Evolutionary conservation across 1,140 invertebrate species (phyloP), one percentile per base, ranked within the genome.

Genomic region (Danaus melanippus): DNA sequence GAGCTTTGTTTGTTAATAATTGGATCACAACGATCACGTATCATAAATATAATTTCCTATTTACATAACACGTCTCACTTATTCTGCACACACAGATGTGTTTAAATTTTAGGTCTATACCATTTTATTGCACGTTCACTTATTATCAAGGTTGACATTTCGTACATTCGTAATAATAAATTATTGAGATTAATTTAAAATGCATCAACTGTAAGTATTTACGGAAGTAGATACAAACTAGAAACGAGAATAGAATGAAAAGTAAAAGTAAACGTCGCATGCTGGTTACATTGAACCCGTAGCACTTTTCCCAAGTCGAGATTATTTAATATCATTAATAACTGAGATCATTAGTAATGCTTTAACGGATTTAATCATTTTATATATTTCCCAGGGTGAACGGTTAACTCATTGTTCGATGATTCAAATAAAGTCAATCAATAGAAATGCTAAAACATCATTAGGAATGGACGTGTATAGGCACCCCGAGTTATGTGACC

Each of bases 1-100:
- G 72, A 74, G 71, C 65, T 69, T 81, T 83, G 74, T 83, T 84
- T 75, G 74, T 78, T 79, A 83, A 85, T 80, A 83, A 70, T 74
- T 69, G 56, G 56, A 58, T 58, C 58, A 64, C 50, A 50, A 51
- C 55, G 46, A 74, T 67, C 69, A 76, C 72, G 71, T 75, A 55
- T 41, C 11, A 9, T 46, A 43, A 17, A 32, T 32, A 46, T 12
- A 42, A 44, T 50, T 54, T 45, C 47, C 47, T 59, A 51, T 39
- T 42, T 49, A 47, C 32, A 46, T 11, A 53, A 40, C 39, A 59
- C 52, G 51, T 54, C 50, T 46, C 46, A 41, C 17, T 9, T 42
- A 42, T 53, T 54, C 3, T 32, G 21, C 21, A 32, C 6, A 32
- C 6, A 32, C 21, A 32, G 21, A 32, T 32, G 21, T 32, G 21